phyloP scores from a whole-genome alignment of 2,888 invertebrate genomes.

The Nemoura dubitans region DNA sequence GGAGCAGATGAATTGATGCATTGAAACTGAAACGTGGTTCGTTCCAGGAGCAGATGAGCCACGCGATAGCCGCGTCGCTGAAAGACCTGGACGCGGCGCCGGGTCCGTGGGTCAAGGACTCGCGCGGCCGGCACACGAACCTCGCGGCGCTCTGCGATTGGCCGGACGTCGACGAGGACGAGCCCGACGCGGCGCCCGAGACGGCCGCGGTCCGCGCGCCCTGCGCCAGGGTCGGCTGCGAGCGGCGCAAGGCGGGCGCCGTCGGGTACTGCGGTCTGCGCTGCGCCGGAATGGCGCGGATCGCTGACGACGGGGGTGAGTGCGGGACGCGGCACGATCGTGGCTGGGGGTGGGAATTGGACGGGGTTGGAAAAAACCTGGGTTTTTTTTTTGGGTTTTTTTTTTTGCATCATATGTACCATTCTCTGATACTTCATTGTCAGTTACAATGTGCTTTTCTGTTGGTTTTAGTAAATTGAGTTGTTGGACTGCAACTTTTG shows the following conservation, averaged over 20 bases:
- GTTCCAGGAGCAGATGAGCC: conserved; percentile 59
- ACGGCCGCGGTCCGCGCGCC: not conserved
- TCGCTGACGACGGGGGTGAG: conserved; percentile 37
- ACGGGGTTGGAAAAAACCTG: too few species aligned
- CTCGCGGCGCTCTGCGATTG: conserved; percentile 67
- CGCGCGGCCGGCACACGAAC: conserved; percentile 63
- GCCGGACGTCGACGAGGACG: conserved; percentile 69
- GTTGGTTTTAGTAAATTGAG: too few species aligned
- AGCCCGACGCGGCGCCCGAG: conserved; percentile 52
- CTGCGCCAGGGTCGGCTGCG: conserved; percentile 61
- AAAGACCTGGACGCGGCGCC: conserved; percentile 63
- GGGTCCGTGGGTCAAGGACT: conserved; percentile 64
- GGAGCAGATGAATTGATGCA: too few species aligned
- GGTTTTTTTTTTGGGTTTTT: too few species aligned
- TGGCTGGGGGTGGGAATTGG: too few species aligned
- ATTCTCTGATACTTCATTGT: too few species aligned
- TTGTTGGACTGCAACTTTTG: too few species aligned
- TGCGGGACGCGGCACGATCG: too few species aligned
- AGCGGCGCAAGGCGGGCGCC: conserved; percentile 59
- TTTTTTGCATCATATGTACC: too few species aligned
- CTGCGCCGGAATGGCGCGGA: conserved; percentile 56
- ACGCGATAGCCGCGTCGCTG: conserved; percentile 62
- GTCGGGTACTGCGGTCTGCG: conserved; percentile 68
- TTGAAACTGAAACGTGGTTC: conserved; percentile 50
- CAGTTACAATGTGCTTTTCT: too few species aligned